These are phyloP conservation scores for Apodemus sylvaticus DNA, from an alignment of 2,113 vertebrate species.

Conservation along the genomic window DNA sequence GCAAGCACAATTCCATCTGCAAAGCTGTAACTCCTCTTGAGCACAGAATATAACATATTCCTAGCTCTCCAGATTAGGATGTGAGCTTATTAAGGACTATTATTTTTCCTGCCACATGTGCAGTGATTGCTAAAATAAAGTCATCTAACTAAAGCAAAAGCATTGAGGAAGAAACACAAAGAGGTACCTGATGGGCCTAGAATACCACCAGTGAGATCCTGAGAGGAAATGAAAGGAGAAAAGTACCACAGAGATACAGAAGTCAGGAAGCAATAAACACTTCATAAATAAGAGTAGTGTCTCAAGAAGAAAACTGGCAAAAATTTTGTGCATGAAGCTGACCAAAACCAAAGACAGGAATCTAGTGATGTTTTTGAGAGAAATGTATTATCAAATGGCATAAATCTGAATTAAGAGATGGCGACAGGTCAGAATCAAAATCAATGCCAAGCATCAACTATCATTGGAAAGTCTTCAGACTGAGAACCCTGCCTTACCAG, in stretches of 20 bases:
- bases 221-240: not conserved
- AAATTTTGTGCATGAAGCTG: not conserved
- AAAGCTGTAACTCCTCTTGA: not conserved
- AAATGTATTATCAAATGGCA: conserved; percentile 29
- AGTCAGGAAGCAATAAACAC: not conserved
- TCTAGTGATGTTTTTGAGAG: conserved; percentile 40
- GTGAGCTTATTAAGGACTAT: not conserved
- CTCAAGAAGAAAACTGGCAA: not conserved
- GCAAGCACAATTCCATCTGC: not conserved
- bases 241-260: not conserved
- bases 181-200: not conserved
- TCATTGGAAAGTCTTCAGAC: not conserved
- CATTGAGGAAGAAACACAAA: not conserved
- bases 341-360: conserved; percentile 42
- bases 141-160: not conserved
- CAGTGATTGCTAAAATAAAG: not conserved
- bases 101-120: not conserved
- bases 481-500: not conserved
- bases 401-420: not conserved
- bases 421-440: conserved; percentile 30
- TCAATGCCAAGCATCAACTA: not conserved
- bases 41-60: not conserved
- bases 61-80: not conserved
- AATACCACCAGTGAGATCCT: not conserved
- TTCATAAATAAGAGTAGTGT: not conserved